Base-by-base conservation (phyloP, 1,140 invertebrate species). In the Listronotus oregonensis region DNA sequence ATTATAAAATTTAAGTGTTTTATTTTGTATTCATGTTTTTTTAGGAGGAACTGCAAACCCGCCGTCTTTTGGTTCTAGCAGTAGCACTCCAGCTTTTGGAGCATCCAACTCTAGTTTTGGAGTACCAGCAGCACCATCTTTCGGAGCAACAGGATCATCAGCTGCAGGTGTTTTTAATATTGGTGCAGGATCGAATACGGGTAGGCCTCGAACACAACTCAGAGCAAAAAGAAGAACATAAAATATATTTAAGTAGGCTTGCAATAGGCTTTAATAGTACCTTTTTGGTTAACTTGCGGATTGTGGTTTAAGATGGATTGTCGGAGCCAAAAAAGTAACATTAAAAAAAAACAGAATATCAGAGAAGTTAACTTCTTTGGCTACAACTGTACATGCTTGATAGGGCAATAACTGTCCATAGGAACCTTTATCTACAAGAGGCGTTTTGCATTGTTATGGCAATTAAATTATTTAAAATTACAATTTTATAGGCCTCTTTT, bases 171-270 rank as follows among this genome's bases (percentile, higher is more conserved):
- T 50, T 7, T 50, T 50, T 10, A 50, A 31, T 31, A 50, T 50
- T 11, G 47, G 47, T 31, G 15, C 18, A 7, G 47, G 47, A 50
- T 50, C 47, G 1, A 50, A 9, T 21, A 18, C 47, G 1, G n/a
- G 27, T 6, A 49, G 46, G 49, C 18, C 15, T 5, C 50, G 62
- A 18, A 32, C 52, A 11, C 62, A 46, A 42, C 17, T 63, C 7
- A 31, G 62, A 31, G 62, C 62, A 50, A 56, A 57, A 42, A 34
- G 62, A 50, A 42, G 60, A 43, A 63, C 60, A 0, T 63, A 49
- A 15, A 44, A 54, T 31, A 10, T 7, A 44, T 31, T 43, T 27
- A 37, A 37, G 11, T 8, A 37, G 8, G 34, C 7, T 37, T 37
- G 34, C 11, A 37, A 37, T 37, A 12, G 34, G 34, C 34, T 37